Base-by-base conservation (phyloP, 1,140 invertebrate genomes). In the Venturia canescens region DNA sequence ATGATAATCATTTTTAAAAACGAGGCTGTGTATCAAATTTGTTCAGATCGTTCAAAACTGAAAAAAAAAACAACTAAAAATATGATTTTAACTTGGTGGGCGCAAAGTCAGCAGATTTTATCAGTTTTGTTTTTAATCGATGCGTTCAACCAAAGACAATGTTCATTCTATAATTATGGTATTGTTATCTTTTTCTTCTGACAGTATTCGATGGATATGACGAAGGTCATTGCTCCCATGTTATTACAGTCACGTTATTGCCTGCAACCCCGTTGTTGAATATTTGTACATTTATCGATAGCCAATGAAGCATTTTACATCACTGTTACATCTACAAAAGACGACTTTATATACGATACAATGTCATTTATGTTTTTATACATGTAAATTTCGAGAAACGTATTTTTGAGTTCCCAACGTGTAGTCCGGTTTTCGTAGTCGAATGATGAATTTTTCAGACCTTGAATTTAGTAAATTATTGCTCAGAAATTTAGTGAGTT, bases 191-290 rank as follows among this genome's bases (percentile, higher is more conserved):
- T 72, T 80, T 82, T 63, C 60, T 79, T 48, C 82, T 84, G 83
- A 87, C 87, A 91, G 90, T 91, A 82, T 90, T 84, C 88, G 89
- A 91, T 84, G 90, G 90, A 91, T 90, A 89, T 87, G 89, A 90
- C 87, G 90, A 91, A 91, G 90, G 90, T 91, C 89, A 89, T 88
- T 91, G 88, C 84, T 87, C 83, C 82, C 85, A 84, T 86, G 66
- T 85, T 83, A 53, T 85, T 85, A 86, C 83, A 80, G 67, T 87
- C 69, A 31, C 31, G 84, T 80, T 88, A 84, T 84, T 89, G 87
- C 87, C 81, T 89, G 88, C 81, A 77, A 57, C 27, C 71, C 50
- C 26, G 57, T 23, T 74, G 71, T 74, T 70, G 67, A 21, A 57
- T 72, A 63, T 31, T 80, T 50, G 5, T 57, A 44, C 2, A 50